Evolutionary conservation across 2,113 vertebrate genomes (phyloP), one percentile per base, ranked within the genome.

Genomic region (Gallinago undulata): DNA sequence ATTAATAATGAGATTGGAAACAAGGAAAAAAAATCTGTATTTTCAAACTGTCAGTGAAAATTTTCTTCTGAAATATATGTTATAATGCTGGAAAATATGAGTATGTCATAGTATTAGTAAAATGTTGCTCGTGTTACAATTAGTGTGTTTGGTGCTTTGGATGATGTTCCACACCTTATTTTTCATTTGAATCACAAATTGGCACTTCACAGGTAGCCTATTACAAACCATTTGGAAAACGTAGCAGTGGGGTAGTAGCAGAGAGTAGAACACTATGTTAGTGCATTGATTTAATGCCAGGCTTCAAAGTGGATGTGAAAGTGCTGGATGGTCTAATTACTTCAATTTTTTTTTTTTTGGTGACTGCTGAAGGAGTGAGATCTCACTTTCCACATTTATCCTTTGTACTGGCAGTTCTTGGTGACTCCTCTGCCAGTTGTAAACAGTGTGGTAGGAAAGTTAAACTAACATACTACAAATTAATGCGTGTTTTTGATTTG

Each of bases 361-460:
- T 97, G 94, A 90, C 94, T 88, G 56, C 74, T 95, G 55, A 48
- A 81, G 73, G 72, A 91, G 75, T 95, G 83, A 97, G 96, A 90
- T 96, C 95, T 95, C 95, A 97, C 96, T 98, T 97, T 98, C 97
- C 97, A 92, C 91, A 84, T 56, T 88, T 96, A 84, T 90, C 62
- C 89, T 92, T 93, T 95, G 92, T 97, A 95, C 95, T 98, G 97
- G 97, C 97, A 98, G 87, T 92, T 96, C 39, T 56, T 97, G 88
- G 43, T 89, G 81, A 94, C 75, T 96, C 79, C 33, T 89, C 60
- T 97, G 97, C 98, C 97, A 98, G 93, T 93, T 97, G 93, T 97
- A 97, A 98, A 97, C 94, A 96, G 93, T 96, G 84, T 93, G 88
- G 97, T 97, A 97, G 97, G 97, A 97, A 97, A 97, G 93, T 97